These are phyloP conservation scores for Clupea harengus DNA, from an alignment of 2,113 vertebrate genomes.

Conservation along the genomic window DNA sequence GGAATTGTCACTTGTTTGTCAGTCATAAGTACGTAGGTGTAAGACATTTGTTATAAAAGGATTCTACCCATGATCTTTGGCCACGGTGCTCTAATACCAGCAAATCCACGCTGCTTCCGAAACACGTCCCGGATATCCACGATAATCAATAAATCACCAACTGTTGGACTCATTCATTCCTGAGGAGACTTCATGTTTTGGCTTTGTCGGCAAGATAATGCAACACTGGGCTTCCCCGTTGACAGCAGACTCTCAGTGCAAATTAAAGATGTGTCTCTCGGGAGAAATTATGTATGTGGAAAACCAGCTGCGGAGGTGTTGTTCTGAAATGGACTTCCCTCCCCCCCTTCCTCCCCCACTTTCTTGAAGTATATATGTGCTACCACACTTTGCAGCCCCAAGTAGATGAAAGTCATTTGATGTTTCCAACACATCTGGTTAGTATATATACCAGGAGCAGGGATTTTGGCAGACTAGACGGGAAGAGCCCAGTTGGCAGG, in stretches of 20 bases:
- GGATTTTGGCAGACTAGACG: neutral
- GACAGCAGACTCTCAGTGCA: neutral
- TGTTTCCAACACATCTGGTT: neutral
- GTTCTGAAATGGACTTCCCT: neutral
- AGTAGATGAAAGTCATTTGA: neutral
- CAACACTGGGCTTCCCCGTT: neutral
- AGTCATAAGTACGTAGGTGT: neutral
- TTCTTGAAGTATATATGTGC: neutral
- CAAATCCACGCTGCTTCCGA: neutral
- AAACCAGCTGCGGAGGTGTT: neutral
- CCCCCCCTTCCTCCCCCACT: too few species aligned
- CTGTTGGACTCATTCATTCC: neutral
- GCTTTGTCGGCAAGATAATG: neutral
- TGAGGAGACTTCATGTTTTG: neutral
- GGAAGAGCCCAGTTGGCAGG: too few species aligned
- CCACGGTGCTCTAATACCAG: neutral
- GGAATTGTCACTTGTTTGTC: neutral
- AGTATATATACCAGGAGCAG: neutral
- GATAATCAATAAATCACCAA: neutral
- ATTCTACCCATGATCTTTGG: neutral
- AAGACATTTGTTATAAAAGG: neutral
- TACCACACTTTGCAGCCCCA: neutral
- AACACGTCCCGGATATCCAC: neutral
- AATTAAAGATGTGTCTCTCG: neutral
- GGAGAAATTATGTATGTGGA: neutral